Evolutionary conservation across 2,888 invertebrate genomes (phyloP).

Genomic region (Keiferia lycopersicella): DNA sequence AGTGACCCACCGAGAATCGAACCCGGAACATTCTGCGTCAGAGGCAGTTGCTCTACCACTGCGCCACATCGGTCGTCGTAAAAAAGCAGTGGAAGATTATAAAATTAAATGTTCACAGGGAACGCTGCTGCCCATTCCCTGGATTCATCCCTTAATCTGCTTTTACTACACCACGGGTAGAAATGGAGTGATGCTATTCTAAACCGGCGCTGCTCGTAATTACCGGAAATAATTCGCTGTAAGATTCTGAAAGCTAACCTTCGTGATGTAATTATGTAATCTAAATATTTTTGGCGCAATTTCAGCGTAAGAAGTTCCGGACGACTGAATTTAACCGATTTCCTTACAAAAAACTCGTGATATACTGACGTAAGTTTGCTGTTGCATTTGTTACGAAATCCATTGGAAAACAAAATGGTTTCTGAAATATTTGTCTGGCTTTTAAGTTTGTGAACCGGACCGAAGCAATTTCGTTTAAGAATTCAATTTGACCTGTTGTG

Average conservation of each 20-base stretch:
- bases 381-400: neutral
- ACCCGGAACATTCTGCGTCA: too few relatives aligned
- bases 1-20: too few relatives aligned
- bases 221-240: neutral
- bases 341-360: neutral
- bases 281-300: slow-evolving; percentile 1
- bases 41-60: too few relatives aligned
- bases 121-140: too few relatives aligned
- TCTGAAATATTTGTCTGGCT: neutral
- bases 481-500: too few relatives aligned
- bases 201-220: neutral
- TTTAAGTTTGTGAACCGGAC: neutral
- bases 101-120: too few relatives aligned
- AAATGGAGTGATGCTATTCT: neutral
- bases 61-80: too few relatives aligned
- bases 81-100: too few relatives aligned
- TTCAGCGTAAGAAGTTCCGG: neutral
- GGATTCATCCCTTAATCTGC: too few relatives aligned
- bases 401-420: neutral
- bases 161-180: too few relatives aligned
- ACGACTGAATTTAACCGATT: slow-evolving; percentile 1
- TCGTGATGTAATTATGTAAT: slow-evolving; percentile 5
- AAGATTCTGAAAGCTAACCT: neutral
- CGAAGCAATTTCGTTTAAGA: neutral
- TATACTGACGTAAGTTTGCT: neutral